Evolutionary conservation across 2,797 vertebrate genomes (phyloP).

Genomic region (Melanotaenia trifasciata): DNA sequence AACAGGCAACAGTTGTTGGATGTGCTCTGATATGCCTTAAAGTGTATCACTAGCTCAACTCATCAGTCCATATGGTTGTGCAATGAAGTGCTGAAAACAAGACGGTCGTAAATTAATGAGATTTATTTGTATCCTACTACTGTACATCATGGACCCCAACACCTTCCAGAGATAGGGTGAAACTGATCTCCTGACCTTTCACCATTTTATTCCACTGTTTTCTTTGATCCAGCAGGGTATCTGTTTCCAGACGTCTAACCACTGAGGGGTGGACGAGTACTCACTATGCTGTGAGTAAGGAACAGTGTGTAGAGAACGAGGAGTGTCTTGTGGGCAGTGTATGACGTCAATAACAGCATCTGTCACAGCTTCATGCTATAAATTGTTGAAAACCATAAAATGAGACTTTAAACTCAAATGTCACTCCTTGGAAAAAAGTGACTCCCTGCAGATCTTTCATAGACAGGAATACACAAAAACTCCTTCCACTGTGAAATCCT

Average conservation of each 20-base stretch:
- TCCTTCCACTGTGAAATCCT: background rate
- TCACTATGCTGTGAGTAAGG: conserved; percentile 21
- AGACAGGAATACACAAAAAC: conserved; percentile 8
- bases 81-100: conserved; percentile 74
- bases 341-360: conserved; percentile 21
- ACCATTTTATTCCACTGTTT: conserved; percentile 76
- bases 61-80: conserved; percentile 51
- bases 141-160: conserved; percentile 54
- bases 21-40: conserved; percentile 56
- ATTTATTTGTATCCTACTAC: conserved; percentile 70
- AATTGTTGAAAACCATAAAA: conserved; percentile 12
- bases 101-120: conserved; percentile 67
- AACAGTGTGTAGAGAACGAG: conserved; percentile 15
- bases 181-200: conserved; percentile 78
- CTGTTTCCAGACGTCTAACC: conserved; percentile 63
- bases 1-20: conserved; percentile 62
- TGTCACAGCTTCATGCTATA: background rate
- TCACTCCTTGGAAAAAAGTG: background rate
- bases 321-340: conserved; percentile 14
- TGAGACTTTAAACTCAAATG: conserved; percentile 1
- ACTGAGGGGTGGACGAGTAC: conserved; percentile 36
- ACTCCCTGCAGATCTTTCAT: background rate
- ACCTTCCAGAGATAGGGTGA: conserved; percentile 64
- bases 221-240: conserved; percentile 74
- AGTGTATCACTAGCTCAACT: conserved; percentile 44